Evolutionary conservation across 1,140 invertebrate species (phyloP), one percentile per base, ranked within the genome.

Genomic region (Teleopsis dalmanni): DNA sequence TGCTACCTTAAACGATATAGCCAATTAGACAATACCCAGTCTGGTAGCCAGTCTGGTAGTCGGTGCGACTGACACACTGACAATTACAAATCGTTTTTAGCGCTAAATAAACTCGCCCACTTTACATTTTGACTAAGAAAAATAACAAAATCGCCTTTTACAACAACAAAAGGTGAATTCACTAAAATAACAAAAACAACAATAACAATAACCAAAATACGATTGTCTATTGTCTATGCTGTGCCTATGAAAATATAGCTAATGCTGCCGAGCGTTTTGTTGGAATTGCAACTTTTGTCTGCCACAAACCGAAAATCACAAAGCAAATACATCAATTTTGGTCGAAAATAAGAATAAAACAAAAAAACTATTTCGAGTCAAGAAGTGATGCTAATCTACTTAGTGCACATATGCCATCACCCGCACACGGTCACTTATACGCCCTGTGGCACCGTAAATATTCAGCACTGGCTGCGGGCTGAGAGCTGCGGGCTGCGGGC

Each of bases 391-490:
- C 19, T 43, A 43, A 43, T 43, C 41, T 23, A 16, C 7, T 21
- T 23, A 43, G 21, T 21, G 26, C 41, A 16, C 3, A 43, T 29
- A 31, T 43, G 41, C 26, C 27, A n/a, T n/a, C n/a, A 43, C 18
- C 13, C 26, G 21, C 16, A 1, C 26, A 50, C 51, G 58, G 60
- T 62, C 57, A 61, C 58, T 62, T 60, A 62, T 58, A 56, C 58
- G 57, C 59, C 40, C 48, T 46, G 54, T 29, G 22, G 13, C 25
- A 27, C 41, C 41, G 16, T 27, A 45, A 44, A 33, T n/a, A 45
- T 21, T 31, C 35, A 34, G 29, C 35, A 38, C 52, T 40, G 35
- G 18, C 26, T 31, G 5, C 14, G n/a, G 38, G 25, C 21, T 11
- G 38, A 16, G 5, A 22, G 16, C 35, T 25, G 34, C 27, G 42